Percentiles rank a stretch among this genome's conserved stretches.
phyloP scores from a whole-genome alignment of 2,888 invertebrate genomes.

The Drosophila leonis region DNA sequence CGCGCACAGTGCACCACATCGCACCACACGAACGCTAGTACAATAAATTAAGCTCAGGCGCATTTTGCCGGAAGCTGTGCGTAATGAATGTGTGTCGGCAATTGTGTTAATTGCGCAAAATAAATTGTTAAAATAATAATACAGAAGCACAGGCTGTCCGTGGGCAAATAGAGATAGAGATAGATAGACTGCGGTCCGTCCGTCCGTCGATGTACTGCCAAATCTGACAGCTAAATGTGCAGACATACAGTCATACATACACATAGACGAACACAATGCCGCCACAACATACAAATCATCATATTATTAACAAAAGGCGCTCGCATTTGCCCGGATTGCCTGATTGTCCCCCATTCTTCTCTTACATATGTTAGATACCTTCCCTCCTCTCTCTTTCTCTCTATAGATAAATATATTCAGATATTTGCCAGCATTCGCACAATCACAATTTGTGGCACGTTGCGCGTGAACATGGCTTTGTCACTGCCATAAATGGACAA shows the following conservation, averaged over 20 bases:
- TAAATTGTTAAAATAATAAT: constrained; percentile 81
- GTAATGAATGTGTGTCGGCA: constrained; percentile 78
- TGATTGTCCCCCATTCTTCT: constrained; percentile 3
- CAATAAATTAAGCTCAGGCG: constrained; percentile 80
- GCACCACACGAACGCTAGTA: constrained; percentile 17
- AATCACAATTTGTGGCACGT: constrained; percentile 60
- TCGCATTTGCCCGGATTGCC: constrained; percentile 26
- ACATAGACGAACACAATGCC: constrained; percentile 33
- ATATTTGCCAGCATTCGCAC: constrained; percentile 21
- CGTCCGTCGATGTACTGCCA: constrained; percentile 16
- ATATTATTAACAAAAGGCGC: constrained; percentile 49
- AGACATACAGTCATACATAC: constrained; percentile 9
- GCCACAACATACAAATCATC: constrained; percentile 54
- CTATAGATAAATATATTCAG: constrained; percentile 19
- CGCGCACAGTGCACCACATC: background rate
- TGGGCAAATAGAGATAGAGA: constrained; percentile 19
- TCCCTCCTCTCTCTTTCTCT: background rate
- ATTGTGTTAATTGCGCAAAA: constrained; percentile 81
- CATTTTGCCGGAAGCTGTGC: constrained; percentile 65
- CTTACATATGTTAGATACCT: background rate
- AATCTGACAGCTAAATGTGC: constrained; percentile 44
- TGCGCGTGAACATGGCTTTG: constrained; percentile 63
- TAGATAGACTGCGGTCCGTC: background rate
- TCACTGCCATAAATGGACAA: constrained; percentile 34
- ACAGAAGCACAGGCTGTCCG: constrained; percentile 24